Percentiles rank a stretch among this genome's conserved stretches.
phyloP scores from a whole-genome alignment of 2,888 invertebrate species.

The Augiades crinisus region DNA sequence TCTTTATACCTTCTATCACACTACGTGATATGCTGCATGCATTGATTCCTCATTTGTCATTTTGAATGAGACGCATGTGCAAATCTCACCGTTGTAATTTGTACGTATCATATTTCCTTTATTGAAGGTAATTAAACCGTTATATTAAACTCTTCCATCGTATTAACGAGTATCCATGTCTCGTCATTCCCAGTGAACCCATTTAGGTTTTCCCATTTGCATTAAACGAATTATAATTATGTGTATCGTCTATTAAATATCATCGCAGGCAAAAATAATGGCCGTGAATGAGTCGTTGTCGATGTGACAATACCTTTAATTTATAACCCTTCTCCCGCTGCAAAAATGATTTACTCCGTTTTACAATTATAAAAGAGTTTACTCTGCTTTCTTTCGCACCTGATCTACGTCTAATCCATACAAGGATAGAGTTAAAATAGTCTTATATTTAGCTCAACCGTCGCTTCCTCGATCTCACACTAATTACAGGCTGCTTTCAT shows the following conservation, averaged over 20 bases:
- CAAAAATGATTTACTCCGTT: constrained; percentile 6
- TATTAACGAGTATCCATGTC: no score
- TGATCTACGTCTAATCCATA: constrained; percentile 1
- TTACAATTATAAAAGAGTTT: constrained; percentile 6
- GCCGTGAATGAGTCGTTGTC: not conserved
- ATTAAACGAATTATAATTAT: not conserved
- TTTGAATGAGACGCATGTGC: no score
- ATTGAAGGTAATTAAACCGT: no score
- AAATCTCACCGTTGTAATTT: no score
- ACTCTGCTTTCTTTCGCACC: not conserved
- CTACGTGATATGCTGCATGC: not conserved
- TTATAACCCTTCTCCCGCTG: not conserved
- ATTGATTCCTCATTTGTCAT: no score
- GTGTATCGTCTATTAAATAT: not conserved
- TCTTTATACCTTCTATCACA: no score
- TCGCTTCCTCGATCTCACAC: constrained; percentile 17
- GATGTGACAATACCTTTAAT: not conserved
- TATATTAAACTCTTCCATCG: no score
- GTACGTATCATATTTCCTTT: no score
- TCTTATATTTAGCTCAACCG: not conserved
- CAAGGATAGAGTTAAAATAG: not conserved
- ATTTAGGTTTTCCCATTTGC: not conserved
- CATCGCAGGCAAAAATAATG: constrained; percentile 2
- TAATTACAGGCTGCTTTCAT: constrained; percentile 24
- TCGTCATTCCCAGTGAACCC: no score